phyloP scores from a whole-genome alignment of 2,113 vertebrate species.

The Potamarius usumacintae region DNA sequence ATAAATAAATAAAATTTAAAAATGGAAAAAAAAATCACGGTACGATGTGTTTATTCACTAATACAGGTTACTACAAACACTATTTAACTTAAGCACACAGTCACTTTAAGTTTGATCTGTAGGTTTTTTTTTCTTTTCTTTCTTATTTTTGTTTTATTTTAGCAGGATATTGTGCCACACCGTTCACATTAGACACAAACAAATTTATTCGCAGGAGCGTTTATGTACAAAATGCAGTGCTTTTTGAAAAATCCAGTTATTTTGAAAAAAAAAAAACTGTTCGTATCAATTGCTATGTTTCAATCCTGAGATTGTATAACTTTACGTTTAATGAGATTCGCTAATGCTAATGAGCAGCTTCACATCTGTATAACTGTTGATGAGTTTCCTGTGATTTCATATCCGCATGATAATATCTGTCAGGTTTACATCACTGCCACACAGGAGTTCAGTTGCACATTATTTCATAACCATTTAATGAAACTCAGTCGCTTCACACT shows the following conservation, averaged over 20 bases:
- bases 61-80: background rate
- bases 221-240: too few species aligned
- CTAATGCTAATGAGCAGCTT: background rate
- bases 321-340: too few species aligned
- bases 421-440: too few species aligned
- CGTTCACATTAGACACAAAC: background rate
- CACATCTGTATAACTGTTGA: background rate
- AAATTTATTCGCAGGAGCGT: background rate
- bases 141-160: background rate
- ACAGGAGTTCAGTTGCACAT: too few species aligned
- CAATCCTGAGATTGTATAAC: too few species aligned
- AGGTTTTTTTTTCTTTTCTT: background rate
- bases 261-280: too few species aligned
- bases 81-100: background rate
- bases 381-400: background rate
- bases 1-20: too few species aligned
- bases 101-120: background rate
- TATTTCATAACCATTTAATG: too few species aligned
- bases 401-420: too few species aligned
- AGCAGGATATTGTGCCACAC: background rate
- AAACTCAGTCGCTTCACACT: too few species aligned
- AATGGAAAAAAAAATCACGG: background rate
- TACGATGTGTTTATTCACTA: background rate
- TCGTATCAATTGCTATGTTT: too few species aligned
- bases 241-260: too few species aligned